Evolutionary conservation across 1,140 invertebrate species (phyloP), one percentile per base, ranked within the genome.

Genomic region (Ylistrum balloti): DNA sequence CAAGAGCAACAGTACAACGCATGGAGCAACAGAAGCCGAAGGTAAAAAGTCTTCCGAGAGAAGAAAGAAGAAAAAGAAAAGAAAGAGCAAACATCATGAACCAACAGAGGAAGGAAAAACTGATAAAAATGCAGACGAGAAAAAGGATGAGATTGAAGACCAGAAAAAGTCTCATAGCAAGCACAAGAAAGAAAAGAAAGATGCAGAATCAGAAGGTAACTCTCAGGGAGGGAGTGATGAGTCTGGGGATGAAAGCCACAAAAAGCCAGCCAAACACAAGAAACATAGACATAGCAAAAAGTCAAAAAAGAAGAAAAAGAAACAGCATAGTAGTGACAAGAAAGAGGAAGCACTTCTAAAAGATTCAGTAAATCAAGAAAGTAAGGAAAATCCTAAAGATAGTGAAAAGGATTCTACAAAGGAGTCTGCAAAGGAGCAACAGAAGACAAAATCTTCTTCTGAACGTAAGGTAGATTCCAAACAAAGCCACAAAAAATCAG

Each of bases 51-150:
- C 48, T 17, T 90, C 90, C 15, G 90, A 88, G 28, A 89, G 92
- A n/a, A 88, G 88, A 45, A 89, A 93, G 35, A 92, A 92, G 85
- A 93, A 93, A 86, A 93, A 90, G 88, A 90, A 89, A 88, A 91
- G 91, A 17, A 92, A 93, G 48, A 86, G 38, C 11, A 91, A 92
- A 89, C 56, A 89, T 33, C 32, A 91, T 56, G 91, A 90, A 33
- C 22, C 56, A n/a, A 90, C 90, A 85, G 92, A 92, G 32, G 91
- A 90, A 85, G 87, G 88, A 48, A 89, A 93, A 86, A 86, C 86
- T 34, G 86, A 90, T 86, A 88, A 87, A 85, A 88, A 91, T 20
- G 20, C 35, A 28, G 91, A 88, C 32, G 91, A 91, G 38, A 89
- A 90, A 90, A 89, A 93, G 45, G 85, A 41, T 85, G 89, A 93